Evolutionary conservation across 2,113 vertebrate genomes (phyloP), one percentile per base, ranked within the genome.

Genomic region (Miniopterus natalensis): DNA sequence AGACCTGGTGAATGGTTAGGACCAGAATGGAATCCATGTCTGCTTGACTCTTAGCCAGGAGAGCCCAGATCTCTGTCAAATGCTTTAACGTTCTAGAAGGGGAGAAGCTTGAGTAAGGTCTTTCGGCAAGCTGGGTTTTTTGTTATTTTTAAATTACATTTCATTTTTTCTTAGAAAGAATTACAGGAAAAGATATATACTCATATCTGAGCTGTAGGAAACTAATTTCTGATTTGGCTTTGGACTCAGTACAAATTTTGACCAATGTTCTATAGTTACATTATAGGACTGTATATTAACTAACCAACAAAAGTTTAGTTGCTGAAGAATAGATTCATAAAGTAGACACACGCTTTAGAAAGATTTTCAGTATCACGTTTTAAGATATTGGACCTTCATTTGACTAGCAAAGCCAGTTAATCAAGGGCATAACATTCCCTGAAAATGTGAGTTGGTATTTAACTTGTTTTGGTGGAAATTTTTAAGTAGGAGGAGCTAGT

Each of bases 391-490:
- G 15, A 47, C 27, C 40, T 90, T 88, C 15, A 36, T 77, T 86
- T 94, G 87, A 71, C 14, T 49, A 86, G 61, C 70, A 74, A 49
- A 65, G 70, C 80, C 23, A 73, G 49, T 92, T 89, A 51, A 49
- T 45, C 3, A 17, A 23, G 36, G 18, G 20, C 2, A 2, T 80
- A 42, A 27, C 18, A 49, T 90, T 88, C 25, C 18, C 55, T 0
- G 36, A 49, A 49, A 65, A 57, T 77, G 80, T 63, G 80, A 96
- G 10, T 91, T 73, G 95, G n/a, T 80, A 45, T 79, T 77, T 88
- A 65, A 89, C 14, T 90, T 95, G 53, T 86, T 88, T 93, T 49
- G 53, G 77, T 94, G 51, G 96, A 68, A 92, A 84, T 75, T 88
- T 71, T 3, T 90, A 17, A 49, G 73, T 92, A 57, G 55, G 66